Evolutionary conservation across 1,140 invertebrate genomes (phyloP), one percentile per base, ranked within the genome.

Genomic region (Fopius arisanus): DNA sequence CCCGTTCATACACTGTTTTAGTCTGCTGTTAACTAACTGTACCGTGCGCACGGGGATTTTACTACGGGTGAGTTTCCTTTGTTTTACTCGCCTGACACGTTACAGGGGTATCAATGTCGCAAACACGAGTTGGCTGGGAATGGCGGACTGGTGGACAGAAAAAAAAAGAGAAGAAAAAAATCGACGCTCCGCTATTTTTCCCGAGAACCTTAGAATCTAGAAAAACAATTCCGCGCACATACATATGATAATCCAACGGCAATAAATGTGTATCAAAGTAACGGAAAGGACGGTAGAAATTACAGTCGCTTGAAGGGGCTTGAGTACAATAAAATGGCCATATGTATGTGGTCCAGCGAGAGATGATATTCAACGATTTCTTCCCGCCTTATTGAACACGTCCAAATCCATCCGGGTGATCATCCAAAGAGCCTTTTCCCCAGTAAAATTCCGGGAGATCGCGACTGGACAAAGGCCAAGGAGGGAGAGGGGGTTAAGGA

Each of bases 31-130:
- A 48, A 37, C 48, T 70, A 37, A 59, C 48, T 33, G 28, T 26
- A 31, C 48, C 14, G 41, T 51, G 41, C 67, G 51, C 40, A 14
- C n/a, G 26, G 26, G 33, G 37, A 26, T 67, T 12, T 51, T 69
- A 48, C 40, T 19, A 16, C 26, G 40, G n/a, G 16, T 21, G 19
- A 68, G 33, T 41, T 37, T 3, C 43, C 43, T 48, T 48, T 48
- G 43, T 48, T 48, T 48, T n/a, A n/a, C 43, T 3, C 29, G 29
- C 1, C 51, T 29, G 19, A 19, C 48, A 54, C 51, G 19, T 70
- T 70, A 70, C 68, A 70, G 68, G 10, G 29, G 62, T 70, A 70
- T 70, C 68, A 59, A 70, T 70, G 68, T 70, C 68, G 16, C 19
- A 67, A 48, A 48, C 43, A 48, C 43, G 10, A 48, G 43, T 48